Evolutionary conservation across 2,888 invertebrate species (phyloP).

Genomic region (Teleogryllus oceanicus): DNA sequence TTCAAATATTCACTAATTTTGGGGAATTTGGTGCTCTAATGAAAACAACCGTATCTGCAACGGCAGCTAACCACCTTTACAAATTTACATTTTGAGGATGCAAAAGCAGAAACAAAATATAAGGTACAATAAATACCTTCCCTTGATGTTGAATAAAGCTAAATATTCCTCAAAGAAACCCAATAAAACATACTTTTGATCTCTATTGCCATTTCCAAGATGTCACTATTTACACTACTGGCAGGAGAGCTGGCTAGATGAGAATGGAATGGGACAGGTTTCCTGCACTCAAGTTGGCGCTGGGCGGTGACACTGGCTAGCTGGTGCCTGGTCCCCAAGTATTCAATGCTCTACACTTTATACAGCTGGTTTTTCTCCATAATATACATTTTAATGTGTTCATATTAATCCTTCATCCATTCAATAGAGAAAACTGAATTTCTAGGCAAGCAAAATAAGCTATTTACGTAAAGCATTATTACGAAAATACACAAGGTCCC

Average conservation of each 20-base stretch:
- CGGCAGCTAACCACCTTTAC: no score
- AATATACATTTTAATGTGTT: slow-evolving; percentile 1
- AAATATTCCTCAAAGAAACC: no score
- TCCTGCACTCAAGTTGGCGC: not conserved
- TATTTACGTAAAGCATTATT: not conserved
- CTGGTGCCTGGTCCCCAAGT: not conserved
- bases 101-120: no score
- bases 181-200: no score
- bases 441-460: not conserved
- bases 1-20: no score
- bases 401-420: not conserved
- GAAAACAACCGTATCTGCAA: no score
- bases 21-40: no score
- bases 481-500: slow-evolving; percentile 18
- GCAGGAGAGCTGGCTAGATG: not conserved
- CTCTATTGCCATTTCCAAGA: no score
- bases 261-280: not conserved
- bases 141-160: no score
- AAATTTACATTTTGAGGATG: no score
- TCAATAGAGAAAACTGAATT: not conserved
- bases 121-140: no score
- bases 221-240: not conserved
- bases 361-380: not conserved
- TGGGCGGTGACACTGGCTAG: not conserved
- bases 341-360: not conserved